phyloP scores from a whole-genome alignment of 2,113 vertebrate genomes.

The Eidolon helvum region DNA sequence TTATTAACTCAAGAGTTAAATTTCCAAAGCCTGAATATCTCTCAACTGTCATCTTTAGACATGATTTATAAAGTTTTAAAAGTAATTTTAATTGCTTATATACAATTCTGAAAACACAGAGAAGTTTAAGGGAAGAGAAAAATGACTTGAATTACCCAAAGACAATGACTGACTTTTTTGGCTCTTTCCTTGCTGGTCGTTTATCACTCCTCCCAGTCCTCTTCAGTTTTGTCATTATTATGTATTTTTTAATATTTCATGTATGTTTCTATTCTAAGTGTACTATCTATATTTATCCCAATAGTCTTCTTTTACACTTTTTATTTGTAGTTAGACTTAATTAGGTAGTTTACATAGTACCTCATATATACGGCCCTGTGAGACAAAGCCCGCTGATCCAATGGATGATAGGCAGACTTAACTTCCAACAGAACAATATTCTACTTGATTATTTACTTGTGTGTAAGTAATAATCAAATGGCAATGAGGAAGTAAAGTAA shows the following conservation, averaged over 20 bases:
- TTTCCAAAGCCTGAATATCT: neutral
- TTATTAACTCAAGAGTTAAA: neutral
- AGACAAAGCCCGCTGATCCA: too few relatives aligned
- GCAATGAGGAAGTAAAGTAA: neutral
- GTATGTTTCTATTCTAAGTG: neutral
- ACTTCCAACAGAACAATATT: neutral
- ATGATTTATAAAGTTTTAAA: neutral
- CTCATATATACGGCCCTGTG: too few relatives aligned
- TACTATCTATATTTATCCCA: neutral
- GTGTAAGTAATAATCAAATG: neutral
- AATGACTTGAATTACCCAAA: neutral
- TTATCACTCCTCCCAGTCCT: neutral
- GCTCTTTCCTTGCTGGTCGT: neutral
- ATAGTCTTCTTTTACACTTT: neutral
- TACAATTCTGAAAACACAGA: neutral
- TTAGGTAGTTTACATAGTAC: neutral
- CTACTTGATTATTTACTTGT: neutral
- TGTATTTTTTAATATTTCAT: neutral
- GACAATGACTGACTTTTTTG: neutral
- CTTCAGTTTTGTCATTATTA: neutral
- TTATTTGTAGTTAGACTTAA: neutral
- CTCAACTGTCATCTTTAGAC: neutral
- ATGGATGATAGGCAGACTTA: rapidly evolving
- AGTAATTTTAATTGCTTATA: neutral
- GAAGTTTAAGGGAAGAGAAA: neutral